Percentiles rank a stretch among this genome's conserved stretches.
Conservation (phyloP, 2,797 vertebrate species). For the Argya squamiceps region DNA sequence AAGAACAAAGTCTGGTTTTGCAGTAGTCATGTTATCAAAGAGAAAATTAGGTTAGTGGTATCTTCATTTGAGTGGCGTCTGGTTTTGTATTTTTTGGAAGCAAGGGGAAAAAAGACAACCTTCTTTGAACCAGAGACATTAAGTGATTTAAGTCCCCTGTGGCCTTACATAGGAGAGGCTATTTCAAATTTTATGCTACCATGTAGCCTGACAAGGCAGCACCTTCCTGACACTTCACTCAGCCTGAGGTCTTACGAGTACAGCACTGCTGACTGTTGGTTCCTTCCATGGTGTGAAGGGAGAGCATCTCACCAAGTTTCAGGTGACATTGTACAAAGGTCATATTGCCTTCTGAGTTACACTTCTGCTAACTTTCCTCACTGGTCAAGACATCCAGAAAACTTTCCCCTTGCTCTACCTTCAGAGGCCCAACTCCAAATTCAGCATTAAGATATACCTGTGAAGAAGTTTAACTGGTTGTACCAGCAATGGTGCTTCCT, state of each 20-base stretch:
- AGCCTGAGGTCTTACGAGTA: neutral
- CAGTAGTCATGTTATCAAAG: conserved; percentile 52
- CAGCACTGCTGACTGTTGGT: neutral
- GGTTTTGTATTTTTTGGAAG: conserved; percentile 56
- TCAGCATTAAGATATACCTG: neutral
- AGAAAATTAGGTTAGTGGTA: conserved; percentile 61
- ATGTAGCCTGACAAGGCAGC: neutral
- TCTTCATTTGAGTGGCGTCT: conserved; percentile 64
- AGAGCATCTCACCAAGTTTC: neutral
- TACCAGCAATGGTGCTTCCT: neutral
- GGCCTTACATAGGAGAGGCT: neutral
- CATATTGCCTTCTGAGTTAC: neutral
- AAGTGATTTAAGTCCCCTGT: conserved; percentile 10
- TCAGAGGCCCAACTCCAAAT: neutral
- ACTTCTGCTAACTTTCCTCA: neutral
- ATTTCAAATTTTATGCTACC: neutral
- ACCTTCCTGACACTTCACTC: neutral
- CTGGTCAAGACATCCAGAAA: neutral
- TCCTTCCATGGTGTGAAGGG: neutral
- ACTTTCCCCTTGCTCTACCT: neutral
- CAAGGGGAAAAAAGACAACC: neutral
- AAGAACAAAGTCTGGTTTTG: conserved; percentile 62
- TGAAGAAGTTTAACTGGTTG: neutral
- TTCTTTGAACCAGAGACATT: conserved; percentile 9
- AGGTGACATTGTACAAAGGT: neutral